Base-by-base conservation (phyloP, 2,888 invertebrate genomes). In the Chalcis sispes region DNA sequence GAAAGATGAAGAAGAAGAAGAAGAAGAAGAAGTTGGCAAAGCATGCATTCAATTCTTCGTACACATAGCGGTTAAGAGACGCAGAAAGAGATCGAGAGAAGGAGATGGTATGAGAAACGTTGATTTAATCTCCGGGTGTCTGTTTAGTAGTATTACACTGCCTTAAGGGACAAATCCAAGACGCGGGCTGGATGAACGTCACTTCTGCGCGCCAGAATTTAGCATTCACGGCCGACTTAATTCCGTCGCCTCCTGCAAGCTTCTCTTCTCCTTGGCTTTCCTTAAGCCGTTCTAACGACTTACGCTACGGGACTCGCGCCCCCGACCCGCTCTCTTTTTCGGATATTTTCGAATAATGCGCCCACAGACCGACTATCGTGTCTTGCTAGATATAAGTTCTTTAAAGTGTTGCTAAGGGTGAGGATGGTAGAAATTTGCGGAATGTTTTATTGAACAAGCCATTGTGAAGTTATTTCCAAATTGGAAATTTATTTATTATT, bases 131-230 rank as follows among this genome's bases (percentile, higher is more conserved):
- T 85, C 79, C 80, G 36, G 72, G 78, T 82, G 83, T 84, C 83
- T 86, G 86, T 84, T 86, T 36, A 82, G 61, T 79, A 85, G 86
- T 83, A 85, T 85, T 85, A 85, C n/a, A n/a, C 82, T 59, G 67
- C 42, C 81, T 82, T 84, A 83, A 82, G 80, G 82, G 83, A 85
- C 81, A 81, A 84, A 84, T 84, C 80, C 80, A 80, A 83, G 82
- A 81, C 79, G 79, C 78, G n/a, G 74, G 74, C 77, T 77, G 75
- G 75, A 77, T 77, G 59, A 76, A 72, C 67, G 72, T 81, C 79
- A 80, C 74, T 77, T 77, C 74, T 74, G 62, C 67, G 27, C 20
- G 5, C 23, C 25, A 32, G 20, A 72, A 66, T 76, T 67, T 56
- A 54, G 54, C 54, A 72, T 71, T 75, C 82, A 72, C 72, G 79